Evolutionary conservation across 2,797 vertebrate species (phyloP).

Genomic region (Pteronotus mesoamericanus): DNA sequence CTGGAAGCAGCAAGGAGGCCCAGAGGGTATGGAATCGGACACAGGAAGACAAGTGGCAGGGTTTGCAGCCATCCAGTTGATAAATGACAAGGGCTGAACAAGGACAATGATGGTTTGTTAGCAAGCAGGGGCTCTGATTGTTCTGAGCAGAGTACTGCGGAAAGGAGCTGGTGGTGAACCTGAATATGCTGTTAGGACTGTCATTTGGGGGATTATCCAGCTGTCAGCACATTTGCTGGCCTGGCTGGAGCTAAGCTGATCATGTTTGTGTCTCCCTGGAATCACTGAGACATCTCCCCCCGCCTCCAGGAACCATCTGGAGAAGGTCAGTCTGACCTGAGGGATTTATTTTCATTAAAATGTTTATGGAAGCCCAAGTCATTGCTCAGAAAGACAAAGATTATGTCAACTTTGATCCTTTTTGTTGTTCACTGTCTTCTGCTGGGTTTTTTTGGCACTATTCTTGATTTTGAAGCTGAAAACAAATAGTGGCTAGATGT

Average conservation of each 20-base stretch:
- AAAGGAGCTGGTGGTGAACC: not conserved
- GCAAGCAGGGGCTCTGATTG: not conserved
- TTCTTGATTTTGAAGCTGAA: conserved; percentile 37
- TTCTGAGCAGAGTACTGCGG: not conserved
- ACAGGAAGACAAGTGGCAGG: not conserved
- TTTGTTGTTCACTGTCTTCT: not conserved
- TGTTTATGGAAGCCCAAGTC: conserved; percentile 37
- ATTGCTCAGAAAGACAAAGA: not conserved
- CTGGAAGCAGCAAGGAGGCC: not conserved
- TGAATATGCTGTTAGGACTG: not conserved
- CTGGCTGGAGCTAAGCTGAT: not conserved
- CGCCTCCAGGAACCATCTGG: conserved; percentile 31
- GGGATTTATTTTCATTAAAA: conserved; percentile 62
- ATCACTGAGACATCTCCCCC: not conserved
- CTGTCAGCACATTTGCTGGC: conserved; percentile 1
- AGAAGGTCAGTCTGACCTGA: conserved; percentile 45
- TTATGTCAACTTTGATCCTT: not conserved
- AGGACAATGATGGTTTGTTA: not conserved
- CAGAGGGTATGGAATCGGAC: not conserved
- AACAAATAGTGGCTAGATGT: conserved; percentile 8
- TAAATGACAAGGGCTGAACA: not conserved
- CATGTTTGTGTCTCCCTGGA: not conserved
- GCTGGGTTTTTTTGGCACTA: conserved; percentile 32
- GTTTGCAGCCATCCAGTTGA: not conserved
- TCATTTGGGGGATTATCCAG: not conserved